Conservation (phyloP, 1,140 invertebrate genomes). For the Magallana angulata region DNA sequence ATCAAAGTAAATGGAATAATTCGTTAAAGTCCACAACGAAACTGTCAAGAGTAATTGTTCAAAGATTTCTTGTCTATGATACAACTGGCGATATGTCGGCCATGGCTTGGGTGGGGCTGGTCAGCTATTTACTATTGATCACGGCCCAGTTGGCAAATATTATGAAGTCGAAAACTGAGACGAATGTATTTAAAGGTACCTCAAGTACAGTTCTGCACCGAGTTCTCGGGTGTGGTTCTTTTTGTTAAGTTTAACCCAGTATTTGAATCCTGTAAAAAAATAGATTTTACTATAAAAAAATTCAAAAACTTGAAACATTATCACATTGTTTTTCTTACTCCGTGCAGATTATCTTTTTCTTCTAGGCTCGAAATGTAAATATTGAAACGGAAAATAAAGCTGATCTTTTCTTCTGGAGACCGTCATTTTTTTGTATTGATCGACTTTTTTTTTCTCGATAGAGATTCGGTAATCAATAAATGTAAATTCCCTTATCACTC, state of each 20-base stretch:
- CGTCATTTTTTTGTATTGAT: neutral
- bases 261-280: no score
- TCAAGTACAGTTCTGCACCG: neutral
- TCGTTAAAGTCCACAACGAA: neutral
- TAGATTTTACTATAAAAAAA: no score
- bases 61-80: conserved; percentile 12
- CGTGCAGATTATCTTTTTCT: no score
- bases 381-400: neutral
- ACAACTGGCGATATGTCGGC: neutral
- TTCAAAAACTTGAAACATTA: no score
- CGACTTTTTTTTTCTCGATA: neutral
- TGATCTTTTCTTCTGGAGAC: neutral
- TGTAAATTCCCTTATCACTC: conserved; percentile 3
- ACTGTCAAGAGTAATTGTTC: neutral
- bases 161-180: neutral
- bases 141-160: conserved; percentile 34
- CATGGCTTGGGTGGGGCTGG: neutral
- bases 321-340: no score
- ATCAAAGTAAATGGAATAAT: conserved; percentile 15
- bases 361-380: neutral
- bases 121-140: neutral
- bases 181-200: neutral
- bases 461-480: neutral
- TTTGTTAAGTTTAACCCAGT: no score
- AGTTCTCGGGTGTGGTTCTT: neutral